Conservation (phyloP, 2,113 vertebrate genomes). For the Speoplatyrhinus poulsoni region DNA sequence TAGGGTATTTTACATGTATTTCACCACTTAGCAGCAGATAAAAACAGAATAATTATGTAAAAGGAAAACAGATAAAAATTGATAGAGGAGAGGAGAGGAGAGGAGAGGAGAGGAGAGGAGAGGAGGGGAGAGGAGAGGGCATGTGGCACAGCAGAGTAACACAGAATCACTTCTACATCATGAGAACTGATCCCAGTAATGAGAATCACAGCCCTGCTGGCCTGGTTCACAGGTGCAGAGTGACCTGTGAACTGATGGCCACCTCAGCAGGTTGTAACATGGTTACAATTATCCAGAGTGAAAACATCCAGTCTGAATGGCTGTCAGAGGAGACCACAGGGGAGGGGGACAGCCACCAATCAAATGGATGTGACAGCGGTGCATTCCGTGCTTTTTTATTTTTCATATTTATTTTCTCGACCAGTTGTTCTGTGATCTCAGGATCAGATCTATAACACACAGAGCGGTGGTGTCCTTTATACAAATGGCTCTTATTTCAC, state of each 20-base stretch:
- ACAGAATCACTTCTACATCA: conserved; percentile 6
- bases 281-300: background rate
- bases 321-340: conserved; percentile 19
- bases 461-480: too few species aligned
- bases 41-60: background rate
- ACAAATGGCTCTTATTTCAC: too few species aligned
- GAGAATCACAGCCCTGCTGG: conserved; percentile 29
- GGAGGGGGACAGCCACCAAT: too few species aligned
- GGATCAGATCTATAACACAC: too few species aligned
- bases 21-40: conserved; percentile 6
- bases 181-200: conserved; percentile 5
- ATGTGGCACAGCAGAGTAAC: background rate
- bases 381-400: too few species aligned
- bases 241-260: conserved; percentile 28
- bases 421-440: too few species aligned
- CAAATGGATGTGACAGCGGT: too few species aligned
- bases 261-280: conserved; percentile 22
- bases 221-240: conserved; percentile 39
- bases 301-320: conserved; percentile 64
- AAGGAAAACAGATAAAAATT: background rate
- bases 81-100: background rate
- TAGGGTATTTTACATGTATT: conserved; percentile 56
- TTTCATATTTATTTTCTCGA: too few species aligned
- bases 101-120: background rate
- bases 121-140: conserved; percentile 10